phyloP scores from a whole-genome alignment of 2,888 invertebrate species.

The Branchellion lobata region DNA sequence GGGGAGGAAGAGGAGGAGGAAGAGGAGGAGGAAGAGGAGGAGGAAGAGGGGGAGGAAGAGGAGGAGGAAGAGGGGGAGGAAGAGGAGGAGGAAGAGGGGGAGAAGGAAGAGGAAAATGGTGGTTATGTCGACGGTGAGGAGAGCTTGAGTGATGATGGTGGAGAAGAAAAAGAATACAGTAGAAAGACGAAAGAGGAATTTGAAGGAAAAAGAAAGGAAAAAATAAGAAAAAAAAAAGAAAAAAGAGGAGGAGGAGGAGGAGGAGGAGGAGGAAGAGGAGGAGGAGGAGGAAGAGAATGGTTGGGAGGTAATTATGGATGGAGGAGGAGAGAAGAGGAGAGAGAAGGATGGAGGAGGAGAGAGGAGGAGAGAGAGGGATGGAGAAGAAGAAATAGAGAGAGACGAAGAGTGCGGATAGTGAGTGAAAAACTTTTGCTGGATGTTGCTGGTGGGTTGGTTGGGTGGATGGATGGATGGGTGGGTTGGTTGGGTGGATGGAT shows the following conservation, averaged over 20 bases:
- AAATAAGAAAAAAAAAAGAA: not conserved
- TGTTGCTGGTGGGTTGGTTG: constrained; percentile 1
- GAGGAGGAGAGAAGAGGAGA: not conserved
- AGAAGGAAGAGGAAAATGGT: no score
- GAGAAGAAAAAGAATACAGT: not conserved
- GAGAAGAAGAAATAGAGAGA: not conserved
- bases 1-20: not conserved
- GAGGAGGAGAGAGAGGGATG: not conserved
- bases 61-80: no score
- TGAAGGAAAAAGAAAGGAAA: not conserved
- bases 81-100: no score
- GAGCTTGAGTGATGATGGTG: not conserved
- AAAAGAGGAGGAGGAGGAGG: not conserved
- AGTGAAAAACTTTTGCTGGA: not conserved
- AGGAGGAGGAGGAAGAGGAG: no score
- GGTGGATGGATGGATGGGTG: no score
- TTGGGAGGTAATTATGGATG: no score
- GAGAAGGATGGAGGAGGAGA: not conserved
- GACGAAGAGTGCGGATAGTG: not conserved
- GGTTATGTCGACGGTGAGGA: not conserved
- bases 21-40: not conserved
- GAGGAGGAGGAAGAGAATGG: not conserved
- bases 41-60: no score
- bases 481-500: no score
- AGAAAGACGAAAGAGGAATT: not conserved